These are phyloP conservation scores for Argyresthia goedartella DNA, from an alignment of 2,888 invertebrate species.

Conservation along the genomic window DNA sequence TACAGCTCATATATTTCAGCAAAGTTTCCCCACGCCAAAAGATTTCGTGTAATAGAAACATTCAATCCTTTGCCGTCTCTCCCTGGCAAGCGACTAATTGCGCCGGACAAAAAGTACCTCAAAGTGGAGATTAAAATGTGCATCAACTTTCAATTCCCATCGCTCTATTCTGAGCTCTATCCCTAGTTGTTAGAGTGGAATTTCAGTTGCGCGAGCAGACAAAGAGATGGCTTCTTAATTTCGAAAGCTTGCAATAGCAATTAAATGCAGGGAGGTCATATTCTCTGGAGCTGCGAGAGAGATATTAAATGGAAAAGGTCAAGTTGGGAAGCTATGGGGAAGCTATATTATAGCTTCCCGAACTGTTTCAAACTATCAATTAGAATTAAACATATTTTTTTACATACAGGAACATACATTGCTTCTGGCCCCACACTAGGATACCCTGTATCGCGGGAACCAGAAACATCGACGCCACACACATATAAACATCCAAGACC, in stretches of 20 bases:
- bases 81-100: conserved; percentile 40
- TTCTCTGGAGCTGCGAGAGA: conserved; percentile 17
- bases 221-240: conserved; percentile 27
- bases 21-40: conserved; percentile 11
- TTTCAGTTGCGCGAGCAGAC: conserved; percentile 13
- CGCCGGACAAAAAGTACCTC: conserved; percentile 42
- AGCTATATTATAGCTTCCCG: no score
- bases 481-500: no score
- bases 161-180: conserved; percentile 19
- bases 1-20: no score
- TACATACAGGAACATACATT: no score
- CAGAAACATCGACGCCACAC: no score
- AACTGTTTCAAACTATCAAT: no score
- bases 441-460: no score
- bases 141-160: conserved; percentile 14
- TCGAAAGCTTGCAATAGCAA: conserved; percentile 31
- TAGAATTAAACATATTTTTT: no score
- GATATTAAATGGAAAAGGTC: neutral
- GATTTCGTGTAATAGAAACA: conserved; percentile 42
- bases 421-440: no score
- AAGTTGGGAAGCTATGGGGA: neutral
- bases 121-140: conserved; percentile 49
- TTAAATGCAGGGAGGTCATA: conserved; percentile 41
- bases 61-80: conserved; percentile 51
- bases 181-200: conserved; percentile 12